Evolutionary conservation across 2,113 vertebrate genomes (phyloP), one percentile per base, ranked within the genome.

Genomic region (Smithornis capensis): DNA sequence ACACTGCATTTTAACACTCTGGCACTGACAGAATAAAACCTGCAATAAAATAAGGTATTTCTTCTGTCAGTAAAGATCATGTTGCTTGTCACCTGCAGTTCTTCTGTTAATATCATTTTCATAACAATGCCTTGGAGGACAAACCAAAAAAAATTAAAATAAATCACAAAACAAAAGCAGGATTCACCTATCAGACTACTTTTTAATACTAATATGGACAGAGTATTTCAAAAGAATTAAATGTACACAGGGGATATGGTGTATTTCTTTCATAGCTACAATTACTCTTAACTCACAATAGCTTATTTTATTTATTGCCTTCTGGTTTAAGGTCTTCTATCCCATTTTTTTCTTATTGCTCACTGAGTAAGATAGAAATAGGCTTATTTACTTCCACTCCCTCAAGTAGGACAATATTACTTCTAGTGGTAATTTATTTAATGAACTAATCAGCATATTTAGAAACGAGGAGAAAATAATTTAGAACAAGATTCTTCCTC

Each of bases 401-500:
- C 44, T 86, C 65, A 90, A 85, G 50, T 13, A 86, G 42, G 35
- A 89, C 53, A 89, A 70, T 60, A 42, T 69, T 70, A 70, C 19
- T 37, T 33, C 40, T 65, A 85, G 83, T 27, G 38, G n/a, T 14
- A 86, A 83, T 91, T 84, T 90, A 83, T 77, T 87, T 92, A 79
- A 88, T 59, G 52, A 94, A 75, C 40, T 75, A 42, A 88, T 79
- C 59, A 67, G 38, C 49, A n/a, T 77, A 83, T 45, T 82, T 67
- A 94, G 21, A 91, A 29, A 73, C 40, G 90, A 90, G 44, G 7
- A 90, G 56, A 91, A 84, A 92, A 77, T 65, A 83, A 91, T 87
- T 91, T 73, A 79, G 40, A 76, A 6, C 21, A 73, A 74, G 35
- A 73, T 52, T 74, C 59, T 68, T 88, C 17, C 33, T 69, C 83